Evolutionary conservation across 2,888 invertebrate genomes (phyloP).

Genomic region (Phorcus lineatus): DNA sequence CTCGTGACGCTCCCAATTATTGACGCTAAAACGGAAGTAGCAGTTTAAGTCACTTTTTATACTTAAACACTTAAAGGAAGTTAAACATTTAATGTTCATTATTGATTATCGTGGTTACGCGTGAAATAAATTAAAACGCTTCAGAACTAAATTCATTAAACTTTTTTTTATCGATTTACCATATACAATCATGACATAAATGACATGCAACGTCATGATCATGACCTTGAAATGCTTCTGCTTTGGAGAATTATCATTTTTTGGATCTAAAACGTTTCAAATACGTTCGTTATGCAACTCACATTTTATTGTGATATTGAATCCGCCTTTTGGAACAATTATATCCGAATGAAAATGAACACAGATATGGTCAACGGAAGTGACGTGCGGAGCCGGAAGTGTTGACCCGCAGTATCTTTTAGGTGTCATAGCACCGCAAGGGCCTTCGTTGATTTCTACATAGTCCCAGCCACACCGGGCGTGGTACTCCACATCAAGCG

Average conservation of each 20-base stretch:
- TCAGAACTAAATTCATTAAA: no score
- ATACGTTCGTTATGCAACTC: background rate
- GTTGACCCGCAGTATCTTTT: background rate
- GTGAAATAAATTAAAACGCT: background rate
- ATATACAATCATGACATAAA: background rate
- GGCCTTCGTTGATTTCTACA: background rate
- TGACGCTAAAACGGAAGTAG: background rate
- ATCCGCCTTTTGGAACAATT: background rate
- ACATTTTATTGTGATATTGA: slow-evolving; percentile 1
- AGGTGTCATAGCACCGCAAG: background rate
- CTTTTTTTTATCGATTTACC: no score
- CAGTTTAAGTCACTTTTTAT: no score
- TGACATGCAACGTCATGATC: no score
- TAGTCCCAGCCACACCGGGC: background rate
- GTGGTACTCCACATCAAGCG: background rate
- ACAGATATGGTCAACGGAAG: background rate
- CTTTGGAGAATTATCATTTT: no score
- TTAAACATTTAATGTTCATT: no score
- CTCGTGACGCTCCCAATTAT: background rate
- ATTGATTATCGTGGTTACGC: no score
- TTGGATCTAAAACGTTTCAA: no score
- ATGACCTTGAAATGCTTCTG: no score
- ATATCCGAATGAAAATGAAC: background rate
- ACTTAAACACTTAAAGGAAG: no score
- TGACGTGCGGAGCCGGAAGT: background rate